phyloP scores from a whole-genome alignment of 2,888 invertebrate genomes.

The Coelinius sp. region DNA sequence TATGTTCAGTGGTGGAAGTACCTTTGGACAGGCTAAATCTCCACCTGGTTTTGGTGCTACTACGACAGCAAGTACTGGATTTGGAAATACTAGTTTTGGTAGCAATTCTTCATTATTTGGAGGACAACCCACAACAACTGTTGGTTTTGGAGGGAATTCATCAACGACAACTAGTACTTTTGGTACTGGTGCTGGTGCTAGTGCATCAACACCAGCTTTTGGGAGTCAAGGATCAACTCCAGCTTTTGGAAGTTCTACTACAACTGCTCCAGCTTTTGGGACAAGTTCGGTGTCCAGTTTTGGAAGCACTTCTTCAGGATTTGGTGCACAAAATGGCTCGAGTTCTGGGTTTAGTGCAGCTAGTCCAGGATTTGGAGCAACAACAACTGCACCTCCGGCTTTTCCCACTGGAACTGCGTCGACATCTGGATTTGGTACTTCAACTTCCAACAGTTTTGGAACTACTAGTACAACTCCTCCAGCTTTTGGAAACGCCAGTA shows the following conservation, averaged over 20 bases:
- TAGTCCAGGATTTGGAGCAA: slow-evolving; percentile 34
- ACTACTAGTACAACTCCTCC: slow-evolving; percentile 28
- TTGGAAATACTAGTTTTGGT: slow-evolving; percentile 36
- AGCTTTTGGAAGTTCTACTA: slow-evolving; percentile 46
- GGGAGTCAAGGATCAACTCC: slow-evolving; percentile 40
- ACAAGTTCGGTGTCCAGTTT: slow-evolving; percentile 23
- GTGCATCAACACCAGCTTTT: slow-evolving; percentile 39
- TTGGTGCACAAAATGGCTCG: slow-evolving; percentile 15
- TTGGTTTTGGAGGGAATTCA: slow-evolving; percentile 31
- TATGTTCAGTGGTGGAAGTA: slow-evolving; percentile 39
- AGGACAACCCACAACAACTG: slow-evolving; percentile 22
- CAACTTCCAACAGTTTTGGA: slow-evolving; percentile 39
- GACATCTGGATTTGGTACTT: slow-evolving; percentile 45
- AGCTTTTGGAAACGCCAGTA: slow-evolving; percentile 26
- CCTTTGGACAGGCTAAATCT: slow-evolving; percentile 47
- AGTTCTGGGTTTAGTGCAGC: slow-evolving; percentile 9
- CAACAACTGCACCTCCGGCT: slow-evolving; percentile 36
- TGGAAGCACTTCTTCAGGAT: slow-evolving; percentile 14
- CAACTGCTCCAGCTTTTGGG: slow-evolving; percentile 45
- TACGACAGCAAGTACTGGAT: slow-evolving; percentile 22
- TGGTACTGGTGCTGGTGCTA: slow-evolving; percentile 40
- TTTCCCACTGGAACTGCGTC: slow-evolving; percentile 39
- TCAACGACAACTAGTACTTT: slow-evolving; percentile 31
- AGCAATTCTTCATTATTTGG: slow-evolving; percentile 1
- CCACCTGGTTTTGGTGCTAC: slow-evolving; percentile 38